Conservation (phyloP, 2,113 vertebrate genomes). For the Rhea pennata region DNA sequence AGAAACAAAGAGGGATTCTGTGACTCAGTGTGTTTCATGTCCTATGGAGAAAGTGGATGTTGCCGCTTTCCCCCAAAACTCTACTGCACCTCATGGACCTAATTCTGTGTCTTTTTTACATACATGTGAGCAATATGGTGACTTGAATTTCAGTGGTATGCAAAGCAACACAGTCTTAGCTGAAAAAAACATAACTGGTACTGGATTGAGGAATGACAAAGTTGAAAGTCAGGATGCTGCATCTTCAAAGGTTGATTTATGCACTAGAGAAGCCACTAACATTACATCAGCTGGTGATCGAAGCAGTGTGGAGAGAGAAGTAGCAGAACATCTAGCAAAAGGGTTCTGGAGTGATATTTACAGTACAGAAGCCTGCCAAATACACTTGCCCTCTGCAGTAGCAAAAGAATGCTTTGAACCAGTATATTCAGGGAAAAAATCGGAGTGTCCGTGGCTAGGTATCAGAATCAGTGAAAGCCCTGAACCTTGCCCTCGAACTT, state of each 20-base stretch:
- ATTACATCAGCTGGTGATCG: constrained; percentile 69
- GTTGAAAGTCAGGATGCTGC: constrained; percentile 34
- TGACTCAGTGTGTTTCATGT: neutral
- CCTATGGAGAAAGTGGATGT: constrained; percentile 49
- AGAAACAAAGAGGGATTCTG: constrained; percentile 9
- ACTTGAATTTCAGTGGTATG: constrained; percentile 66
- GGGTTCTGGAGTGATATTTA: constrained; percentile 92
- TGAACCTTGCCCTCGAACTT: constrained; percentile 82
- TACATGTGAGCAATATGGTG: constrained; percentile 72
- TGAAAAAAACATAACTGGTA: constrained; percentile 67
- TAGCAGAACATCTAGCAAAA: constrained; percentile 93
- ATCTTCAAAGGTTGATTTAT: constrained; percentile 36
- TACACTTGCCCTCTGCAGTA: constrained; percentile 53
- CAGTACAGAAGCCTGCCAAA: constrained; percentile 71
- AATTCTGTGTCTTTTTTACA: constrained; percentile 69
- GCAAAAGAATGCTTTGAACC: constrained; percentile 76
- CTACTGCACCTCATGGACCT: constrained; percentile 62
- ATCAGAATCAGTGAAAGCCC: constrained; percentile 82
- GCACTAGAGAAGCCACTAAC: constrained; percentile 30
- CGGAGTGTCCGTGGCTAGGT: constrained; percentile 92
- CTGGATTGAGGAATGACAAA: constrained; percentile 58
- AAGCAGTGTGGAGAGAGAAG: constrained; percentile 92
- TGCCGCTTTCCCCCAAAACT: constrained; percentile 34
- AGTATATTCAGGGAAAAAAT: constrained; percentile 76
- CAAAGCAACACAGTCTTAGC: constrained; percentile 63